Conservation (phyloP, 2,113 vertebrate genomes). For the Saguinus midas region DNA sequence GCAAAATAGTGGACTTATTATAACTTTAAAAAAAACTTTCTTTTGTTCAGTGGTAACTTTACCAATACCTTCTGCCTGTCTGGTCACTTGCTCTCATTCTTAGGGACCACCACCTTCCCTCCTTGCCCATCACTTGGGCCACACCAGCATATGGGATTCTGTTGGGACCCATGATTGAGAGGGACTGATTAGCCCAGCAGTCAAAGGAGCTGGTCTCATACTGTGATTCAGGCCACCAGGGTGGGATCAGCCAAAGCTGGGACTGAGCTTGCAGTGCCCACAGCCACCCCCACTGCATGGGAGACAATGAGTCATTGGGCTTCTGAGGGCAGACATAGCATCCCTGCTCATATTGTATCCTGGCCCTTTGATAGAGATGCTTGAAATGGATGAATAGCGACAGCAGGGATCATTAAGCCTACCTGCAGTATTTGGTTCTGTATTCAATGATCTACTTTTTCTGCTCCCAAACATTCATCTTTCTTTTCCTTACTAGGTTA, state of each 20-base stretch:
- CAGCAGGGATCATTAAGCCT: neutral
- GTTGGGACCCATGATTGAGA: too few species aligned
- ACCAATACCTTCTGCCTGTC: neutral
- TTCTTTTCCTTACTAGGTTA: neutral
- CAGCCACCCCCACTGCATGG: too few species aligned
- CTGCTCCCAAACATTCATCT: neutral
- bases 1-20: neutral
- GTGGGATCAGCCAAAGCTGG: neutral
- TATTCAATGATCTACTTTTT: neutral
- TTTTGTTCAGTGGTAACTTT: too few species aligned
- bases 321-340: too few species aligned
- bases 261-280: neutral
- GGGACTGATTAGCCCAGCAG: neutral
- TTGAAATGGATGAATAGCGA: neutral
- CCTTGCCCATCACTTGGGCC: neutral
- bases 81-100: neutral
- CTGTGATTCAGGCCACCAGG: neutral
- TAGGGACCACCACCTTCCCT: neutral
- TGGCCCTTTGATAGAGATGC: too few species aligned
- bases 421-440: neutral
- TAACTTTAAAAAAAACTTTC: neutral
- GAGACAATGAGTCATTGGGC: accelerated
- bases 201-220: neutral
- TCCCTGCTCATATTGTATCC: neutral
- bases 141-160: neutral